Conservation (phyloP, 1,140 invertebrate genomes). For the Brachionus calyciflorus region DNA sequence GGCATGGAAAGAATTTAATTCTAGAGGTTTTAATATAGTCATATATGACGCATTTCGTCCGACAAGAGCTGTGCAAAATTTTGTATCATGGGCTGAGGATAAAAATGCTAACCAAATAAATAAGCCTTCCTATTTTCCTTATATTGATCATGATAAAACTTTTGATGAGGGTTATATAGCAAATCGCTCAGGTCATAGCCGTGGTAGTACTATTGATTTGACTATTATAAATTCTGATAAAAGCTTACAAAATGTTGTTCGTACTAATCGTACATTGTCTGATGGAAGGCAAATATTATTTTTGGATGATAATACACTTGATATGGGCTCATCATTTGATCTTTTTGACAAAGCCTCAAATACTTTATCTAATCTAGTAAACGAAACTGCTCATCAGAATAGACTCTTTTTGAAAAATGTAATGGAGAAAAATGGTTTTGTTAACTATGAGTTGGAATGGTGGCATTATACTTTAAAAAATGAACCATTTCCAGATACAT, state of each 20-base stretch:
- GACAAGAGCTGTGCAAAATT: neutral
- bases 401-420: neutral
- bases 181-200: neutral
- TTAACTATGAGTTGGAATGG: slow-evolving; percentile 13
- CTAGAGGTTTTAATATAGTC: neutral
- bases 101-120: neutral
- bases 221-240: neutral
- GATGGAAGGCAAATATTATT: neutral
- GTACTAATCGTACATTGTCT: neutral
- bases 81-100: slow-evolving; percentile 5
- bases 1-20: neutral
- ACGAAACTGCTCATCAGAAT: neutral
- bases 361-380: neutral
- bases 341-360: neutral
- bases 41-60: slow-evolving; percentile 7
- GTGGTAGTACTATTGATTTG: slow-evolving; percentile 4
- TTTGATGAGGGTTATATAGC: neutral
- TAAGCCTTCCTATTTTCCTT: neutral
- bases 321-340: slow-evolving; percentile 25
- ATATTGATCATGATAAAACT: neutral
- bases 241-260: neutral
- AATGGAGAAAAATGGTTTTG: slow-evolving; percentile 25
- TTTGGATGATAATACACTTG: slow-evolving; percentile 1
- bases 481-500: slow-evolving; percentile 18
- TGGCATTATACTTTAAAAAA: slow-evolving; percentile 31